These are phyloP conservation scores for Xylota segnis DNA, from an alignment of 2,888 invertebrate species.

Conservation along the genomic window DNA sequence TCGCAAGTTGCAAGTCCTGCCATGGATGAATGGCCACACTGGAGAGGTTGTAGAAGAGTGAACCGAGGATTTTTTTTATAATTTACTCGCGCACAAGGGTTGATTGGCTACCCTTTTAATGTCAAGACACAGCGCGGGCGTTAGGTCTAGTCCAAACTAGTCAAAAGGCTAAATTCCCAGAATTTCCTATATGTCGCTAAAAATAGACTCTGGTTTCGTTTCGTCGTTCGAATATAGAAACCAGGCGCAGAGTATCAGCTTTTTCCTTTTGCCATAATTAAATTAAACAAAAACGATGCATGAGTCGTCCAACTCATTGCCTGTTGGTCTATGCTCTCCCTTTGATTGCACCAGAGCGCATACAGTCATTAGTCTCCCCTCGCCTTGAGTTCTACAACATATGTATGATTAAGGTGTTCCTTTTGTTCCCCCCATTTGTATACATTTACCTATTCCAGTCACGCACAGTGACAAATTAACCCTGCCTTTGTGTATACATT, in stretches of 20 bases:
- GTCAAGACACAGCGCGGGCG: no score
- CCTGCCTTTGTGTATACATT: slow-evolving; percentile 10
- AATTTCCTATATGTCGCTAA: not conserved
- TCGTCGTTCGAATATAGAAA: not conserved
- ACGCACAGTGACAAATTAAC: slow-evolving; percentile 2
- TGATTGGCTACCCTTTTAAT: no score
- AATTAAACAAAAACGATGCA: not conserved
- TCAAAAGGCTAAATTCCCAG: no score
- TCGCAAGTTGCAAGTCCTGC: no score
- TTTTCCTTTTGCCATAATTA: not conserved
- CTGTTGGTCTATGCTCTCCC: no score
- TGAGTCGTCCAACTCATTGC: not conserved
- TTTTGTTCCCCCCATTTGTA: slow-evolving; percentile 8
- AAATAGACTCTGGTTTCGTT: not conserved
- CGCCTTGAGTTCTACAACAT: not conserved
- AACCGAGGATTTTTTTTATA: no score
- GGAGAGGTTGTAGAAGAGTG: no score
- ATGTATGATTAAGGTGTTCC: not conserved
- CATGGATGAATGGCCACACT: no score
- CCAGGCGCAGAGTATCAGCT: not conserved
- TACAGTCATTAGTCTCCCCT: not conserved
- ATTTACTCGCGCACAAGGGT: no score
- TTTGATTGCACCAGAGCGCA: not conserved
- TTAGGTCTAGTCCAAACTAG: no score
- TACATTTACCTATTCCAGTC: slow-evolving; percentile 20